Base-by-base conservation (phyloP, 2,888 invertebrate genomes). In the Tenthredo amoena region DNA sequence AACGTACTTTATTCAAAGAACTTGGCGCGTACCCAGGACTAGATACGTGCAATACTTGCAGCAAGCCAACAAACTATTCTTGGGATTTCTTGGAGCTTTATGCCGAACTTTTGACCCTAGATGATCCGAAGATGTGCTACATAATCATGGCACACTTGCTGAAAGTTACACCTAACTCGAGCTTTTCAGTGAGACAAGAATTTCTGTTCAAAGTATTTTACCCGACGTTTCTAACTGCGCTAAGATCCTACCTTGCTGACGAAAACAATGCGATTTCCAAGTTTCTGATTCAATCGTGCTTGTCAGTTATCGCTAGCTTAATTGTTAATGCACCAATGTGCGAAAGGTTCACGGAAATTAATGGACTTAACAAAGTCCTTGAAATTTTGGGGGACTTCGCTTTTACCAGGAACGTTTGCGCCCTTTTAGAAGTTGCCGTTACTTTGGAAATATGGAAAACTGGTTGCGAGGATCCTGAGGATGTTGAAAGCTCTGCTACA, bases 61-160 rank as follows among this genome's bases (percentile, higher is more conserved):
- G 86, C 47, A 89, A 89, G 10, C 88, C 89, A 2, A 71, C 93
- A 89, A 26, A 90, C 55, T 88, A 93, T 86, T 92, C 94, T 10
- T 95, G 95, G 95, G 94, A 95, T 0, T 96, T 95, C 88, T 91
- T 96, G 0, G 94, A 95, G 65, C 94, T 95, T 84, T 96, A 96
- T 90, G 94, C 94, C 87, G 95, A 95, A 0, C 88, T 96, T 58
- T 91, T 96, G n/a, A 94, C 94, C 85, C 92, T 95, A 6, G 95
- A 95, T 74, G 95, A 96, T 86, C 94, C 94, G 6, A 93, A 94
- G 87, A 94, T 96, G 0, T 93, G 95, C n/a, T 95, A 95, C 87
- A 93, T 94, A 0, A 94, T 95, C 0, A 95, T 95, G 87, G 94
- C 94, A 9, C 96, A 96, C 89, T 90, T 96, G 15, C 91, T 96